Conservation (phyloP, 2,113 vertebrate species). For the Oncorhynchus clarkii region DNA sequence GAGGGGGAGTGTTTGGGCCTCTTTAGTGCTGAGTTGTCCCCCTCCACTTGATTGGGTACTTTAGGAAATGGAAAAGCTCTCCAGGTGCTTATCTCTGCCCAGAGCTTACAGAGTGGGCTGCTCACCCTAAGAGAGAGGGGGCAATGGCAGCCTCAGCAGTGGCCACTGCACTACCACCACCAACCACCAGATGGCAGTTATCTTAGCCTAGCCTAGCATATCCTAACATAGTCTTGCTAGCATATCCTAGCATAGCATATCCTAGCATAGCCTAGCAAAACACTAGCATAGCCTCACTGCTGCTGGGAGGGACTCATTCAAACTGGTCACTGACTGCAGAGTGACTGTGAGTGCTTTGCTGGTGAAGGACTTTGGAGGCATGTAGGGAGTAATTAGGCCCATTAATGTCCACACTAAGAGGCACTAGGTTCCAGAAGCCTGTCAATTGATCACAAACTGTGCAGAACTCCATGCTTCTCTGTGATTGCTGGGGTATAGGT, state of each 20-base stretch:
- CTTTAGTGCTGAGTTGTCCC: slow-evolving; percentile 59
- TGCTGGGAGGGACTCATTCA: too few relatives aligned
- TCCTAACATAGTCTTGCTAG: too few relatives aligned
- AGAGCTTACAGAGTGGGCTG: slow-evolving; percentile 49
- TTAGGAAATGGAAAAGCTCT: slow-evolving; percentile 70
- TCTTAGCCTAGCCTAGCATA: background rate
- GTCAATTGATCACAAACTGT: too few relatives aligned
- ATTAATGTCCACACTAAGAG: too few relatives aligned
- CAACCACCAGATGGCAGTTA: slow-evolving; percentile 13
- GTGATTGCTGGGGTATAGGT: too few relatives aligned
- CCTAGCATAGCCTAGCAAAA: background rate
- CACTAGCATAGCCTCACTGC: too few relatives aligned
- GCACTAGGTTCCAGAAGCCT: too few relatives aligned
- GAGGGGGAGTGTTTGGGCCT: slow-evolving; percentile 57
- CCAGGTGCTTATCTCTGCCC: slow-evolving; percentile 59
- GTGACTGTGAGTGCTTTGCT: background rate
- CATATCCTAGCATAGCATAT: too few relatives aligned
- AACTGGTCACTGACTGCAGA: too few relatives aligned
- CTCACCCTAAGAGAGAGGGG: too few relatives aligned
- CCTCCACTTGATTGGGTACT: slow-evolving; percentile 58
- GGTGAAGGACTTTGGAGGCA: background rate
- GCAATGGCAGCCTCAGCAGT: too few relatives aligned
- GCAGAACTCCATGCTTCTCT: too few relatives aligned
- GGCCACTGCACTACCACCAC: background rate
- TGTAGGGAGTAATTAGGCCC: background rate